These are phyloP conservation scores for Druon quercuslanigerum DNA, from an alignment of 1,140 invertebrate species.

Conservation along the genomic window DNA sequence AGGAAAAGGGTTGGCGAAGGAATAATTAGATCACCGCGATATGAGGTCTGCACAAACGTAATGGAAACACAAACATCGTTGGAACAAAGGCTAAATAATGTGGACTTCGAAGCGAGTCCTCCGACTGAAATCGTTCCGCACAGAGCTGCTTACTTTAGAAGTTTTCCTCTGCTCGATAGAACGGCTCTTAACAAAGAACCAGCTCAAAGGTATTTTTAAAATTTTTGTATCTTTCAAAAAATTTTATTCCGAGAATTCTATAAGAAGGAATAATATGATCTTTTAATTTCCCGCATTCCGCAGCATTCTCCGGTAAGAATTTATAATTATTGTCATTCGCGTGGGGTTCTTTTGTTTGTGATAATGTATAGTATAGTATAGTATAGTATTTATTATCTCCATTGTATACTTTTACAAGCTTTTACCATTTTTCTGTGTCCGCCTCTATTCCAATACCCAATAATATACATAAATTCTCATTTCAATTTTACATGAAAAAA, in stretches of 20 bases:
- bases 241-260: not conserved
- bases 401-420: too few relatives aligned
- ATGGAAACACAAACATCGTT: conserved; percentile 83
- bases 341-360: conserved; percentile 38
- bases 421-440: too few relatives aligned
- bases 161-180: conserved; percentile 89
- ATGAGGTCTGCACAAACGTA: conserved; percentile 85
- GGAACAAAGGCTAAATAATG: conserved; percentile 83
- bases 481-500: too few relatives aligned
- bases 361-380: too few relatives aligned
- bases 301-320: conserved; percentile 73
- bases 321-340: conserved; percentile 36
- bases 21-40: conserved; percentile 85
- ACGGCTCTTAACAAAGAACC: conserved; percentile 87
- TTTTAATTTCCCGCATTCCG: conserved; percentile 31
- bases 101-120: conserved; percentile 86
- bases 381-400: too few relatives aligned
- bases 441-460: too few relatives aligned
- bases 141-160: conserved; percentile 82
- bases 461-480: too few relatives aligned
- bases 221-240: conserved; percentile 13
- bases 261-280: not conserved
- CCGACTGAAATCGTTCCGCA: conserved; percentile 85
- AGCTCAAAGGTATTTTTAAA: conserved; percentile 76
- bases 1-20: conserved; percentile 84